Percentiles rank a stretch among this genome's conserved stretches.
Conservation (phyloP, 2,797 vertebrate species). For the Trachurus trachurus region DNA sequence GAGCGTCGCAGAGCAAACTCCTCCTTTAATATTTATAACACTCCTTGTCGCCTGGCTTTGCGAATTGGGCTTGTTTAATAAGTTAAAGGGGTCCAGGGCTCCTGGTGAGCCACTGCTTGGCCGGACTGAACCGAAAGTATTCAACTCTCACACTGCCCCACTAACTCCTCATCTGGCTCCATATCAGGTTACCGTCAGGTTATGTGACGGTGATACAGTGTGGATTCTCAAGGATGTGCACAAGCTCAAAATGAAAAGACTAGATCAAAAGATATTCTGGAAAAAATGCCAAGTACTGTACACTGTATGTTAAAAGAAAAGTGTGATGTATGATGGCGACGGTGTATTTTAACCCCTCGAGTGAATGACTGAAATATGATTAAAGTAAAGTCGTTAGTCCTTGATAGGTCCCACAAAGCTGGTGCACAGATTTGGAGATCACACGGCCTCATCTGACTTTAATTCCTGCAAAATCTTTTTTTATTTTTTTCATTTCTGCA, state of each 20-base stretch:
- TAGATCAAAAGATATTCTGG: constrained; percentile 2
- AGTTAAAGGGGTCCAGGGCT: constrained; percentile 76
- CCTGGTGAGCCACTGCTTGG: constrained; percentile 62
- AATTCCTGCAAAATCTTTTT: constrained; percentile 11
- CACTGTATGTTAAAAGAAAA: constrained; percentile 11
- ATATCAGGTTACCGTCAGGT: constrained; percentile 19
- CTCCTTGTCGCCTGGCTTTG: constrained; percentile 70
- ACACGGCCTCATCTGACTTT: no score
- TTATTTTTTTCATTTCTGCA: background rate
- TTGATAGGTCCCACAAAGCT: background rate
- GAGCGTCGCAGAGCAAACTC: constrained; percentile 80
- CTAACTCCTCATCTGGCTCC: constrained; percentile 45
- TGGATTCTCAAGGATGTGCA: constrained; percentile 15
- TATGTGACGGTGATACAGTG: constrained; percentile 19
- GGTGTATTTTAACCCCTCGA: background rate
- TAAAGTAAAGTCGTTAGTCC: background rate
- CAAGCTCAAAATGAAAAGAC: constrained; percentile 20
- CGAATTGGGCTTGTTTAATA: constrained; percentile 80
- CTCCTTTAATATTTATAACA: constrained; percentile 86
- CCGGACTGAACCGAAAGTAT: constrained; percentile 55
- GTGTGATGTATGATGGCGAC: background rate
- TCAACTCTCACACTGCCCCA: constrained; percentile 41
- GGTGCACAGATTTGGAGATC: constrained; percentile 32
- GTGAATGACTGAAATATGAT: background rate
- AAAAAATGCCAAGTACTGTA: background rate